Percentiles rank a stretch among this genome's conserved stretches.
Evolutionary conservation across 2,888 invertebrate species (phyloP).

Genomic region (Bursaphelenchus okinawaensis): DNA sequence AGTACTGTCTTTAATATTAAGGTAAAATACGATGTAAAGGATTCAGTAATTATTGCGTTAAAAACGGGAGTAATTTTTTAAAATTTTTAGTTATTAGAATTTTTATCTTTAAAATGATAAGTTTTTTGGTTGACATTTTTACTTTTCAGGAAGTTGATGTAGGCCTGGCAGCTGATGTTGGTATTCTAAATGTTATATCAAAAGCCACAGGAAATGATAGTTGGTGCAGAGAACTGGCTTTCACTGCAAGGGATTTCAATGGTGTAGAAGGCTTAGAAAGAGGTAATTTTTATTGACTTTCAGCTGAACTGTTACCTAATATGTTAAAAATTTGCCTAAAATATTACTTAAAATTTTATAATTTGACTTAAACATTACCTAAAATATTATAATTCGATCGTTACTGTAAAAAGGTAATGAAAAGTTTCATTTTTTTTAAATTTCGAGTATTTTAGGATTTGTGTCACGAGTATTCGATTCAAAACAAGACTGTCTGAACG

Average conservation of each 20-base stretch:
- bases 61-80: neutral
- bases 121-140: neutral
- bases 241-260: conserved; percentile 75
- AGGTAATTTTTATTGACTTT: conserved; percentile 16
- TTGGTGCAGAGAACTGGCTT: conserved; percentile 77
- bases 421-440: neutral
- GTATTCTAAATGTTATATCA: conserved; percentile 86
- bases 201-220: conserved; percentile 76
- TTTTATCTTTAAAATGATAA: neutral
- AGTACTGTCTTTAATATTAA: conserved; percentile 89
- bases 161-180: conserved; percentile 91
- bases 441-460: conserved; percentile 66
- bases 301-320: too few relatives aligned
- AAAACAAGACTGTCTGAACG: conserved; percentile 70
- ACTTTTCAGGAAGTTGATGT: conserved; percentile 66
- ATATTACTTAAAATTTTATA: too few relatives aligned
- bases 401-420: neutral
- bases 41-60: too few relatives aligned
- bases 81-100: too few relatives aligned
- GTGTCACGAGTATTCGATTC: conserved; percentile 73
- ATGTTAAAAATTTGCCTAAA: neutral
- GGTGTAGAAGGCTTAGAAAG: conserved; percentile 59
- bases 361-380: neutral
- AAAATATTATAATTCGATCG: too few relatives aligned
- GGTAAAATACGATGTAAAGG: too few relatives aligned